A percentile compares a stretch with the other conserved stretches of the same genome.
phyloP scores from a whole-genome alignment of 2,888 invertebrate species.

The Allolobophora icterica region DNA sequence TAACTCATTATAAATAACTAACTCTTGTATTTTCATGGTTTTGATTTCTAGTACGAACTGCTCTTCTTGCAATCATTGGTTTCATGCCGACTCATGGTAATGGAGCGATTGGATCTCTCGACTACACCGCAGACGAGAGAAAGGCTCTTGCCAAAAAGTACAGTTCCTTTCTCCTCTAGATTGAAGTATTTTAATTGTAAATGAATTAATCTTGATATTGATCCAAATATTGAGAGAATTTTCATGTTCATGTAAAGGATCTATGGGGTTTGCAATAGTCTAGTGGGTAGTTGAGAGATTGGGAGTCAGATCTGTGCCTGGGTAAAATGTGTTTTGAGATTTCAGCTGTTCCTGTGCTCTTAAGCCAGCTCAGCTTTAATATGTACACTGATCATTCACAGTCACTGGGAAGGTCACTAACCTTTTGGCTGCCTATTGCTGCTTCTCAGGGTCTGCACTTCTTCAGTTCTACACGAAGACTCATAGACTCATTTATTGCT shows the following conservation, averaged over 20 bases:
- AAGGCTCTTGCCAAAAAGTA: conserved; percentile 79
- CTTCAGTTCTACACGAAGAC: no score
- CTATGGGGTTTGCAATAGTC: not conserved
- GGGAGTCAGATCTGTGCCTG: not conserved
- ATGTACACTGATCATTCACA: no score
- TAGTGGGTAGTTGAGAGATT: not conserved
- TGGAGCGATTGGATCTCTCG: conserved; percentile 88
- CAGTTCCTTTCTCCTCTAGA: not conserved
- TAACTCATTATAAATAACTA: not conserved
- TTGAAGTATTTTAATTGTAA: not conserved
- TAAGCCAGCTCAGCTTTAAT: no score
- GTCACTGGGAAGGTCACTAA: no score
- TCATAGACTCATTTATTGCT: no score
- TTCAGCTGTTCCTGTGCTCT: no score
- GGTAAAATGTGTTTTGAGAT: no score
- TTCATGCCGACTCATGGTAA: conserved; percentile 91
- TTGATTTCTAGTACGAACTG: conserved; percentile 75
- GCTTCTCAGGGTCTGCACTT: no score
- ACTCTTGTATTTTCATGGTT: not conserved
- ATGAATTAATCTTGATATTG: not conserved
- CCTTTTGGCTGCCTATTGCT: no score
- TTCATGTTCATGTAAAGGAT: not conserved
- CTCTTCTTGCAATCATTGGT: conserved; percentile 84
- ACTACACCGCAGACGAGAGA: conserved; percentile 85
- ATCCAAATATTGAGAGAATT: not conserved